Evolutionary conservation across 2,797 vertebrate species (phyloP).

Genomic region (Malurus leucopterus): DNA sequence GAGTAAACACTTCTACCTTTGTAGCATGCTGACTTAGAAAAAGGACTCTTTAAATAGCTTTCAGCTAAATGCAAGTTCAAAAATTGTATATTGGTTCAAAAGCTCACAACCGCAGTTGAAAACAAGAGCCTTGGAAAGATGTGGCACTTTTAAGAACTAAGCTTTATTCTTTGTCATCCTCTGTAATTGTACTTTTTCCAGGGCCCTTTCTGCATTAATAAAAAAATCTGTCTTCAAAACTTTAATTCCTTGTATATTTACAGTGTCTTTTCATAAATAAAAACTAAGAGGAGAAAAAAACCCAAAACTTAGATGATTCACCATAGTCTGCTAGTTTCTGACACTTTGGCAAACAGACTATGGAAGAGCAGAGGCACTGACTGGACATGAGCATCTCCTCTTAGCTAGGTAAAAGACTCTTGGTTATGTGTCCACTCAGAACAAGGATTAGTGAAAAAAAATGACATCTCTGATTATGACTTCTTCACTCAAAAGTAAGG

Average conservation of each 20-base stretch:
- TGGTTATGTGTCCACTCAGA: background rate
- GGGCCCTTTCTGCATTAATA: constrained; percentile 39
- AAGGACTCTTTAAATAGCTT: constrained; percentile 5
- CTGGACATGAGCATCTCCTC: background rate
- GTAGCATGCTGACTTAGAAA: background rate
- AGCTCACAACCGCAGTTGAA: background rate
- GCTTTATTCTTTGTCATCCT: constrained; percentile 48
- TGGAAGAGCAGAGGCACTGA: background rate
- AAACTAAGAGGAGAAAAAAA: background rate
- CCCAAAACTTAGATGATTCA: background rate
- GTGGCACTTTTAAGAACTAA: constrained; percentile 34
- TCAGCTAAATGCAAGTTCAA: constrained; percentile 27
- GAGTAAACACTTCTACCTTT: constrained; percentile 5
- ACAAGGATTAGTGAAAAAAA: background rate
- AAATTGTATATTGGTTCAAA: constrained; percentile 43
- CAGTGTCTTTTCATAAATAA: constrained; percentile 20
- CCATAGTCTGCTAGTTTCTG: background rate
- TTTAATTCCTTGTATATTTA: constrained; percentile 15
- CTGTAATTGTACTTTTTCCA: constrained; percentile 24
- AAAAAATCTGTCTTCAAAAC: constrained; percentile 44
- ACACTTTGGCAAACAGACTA: background rate
- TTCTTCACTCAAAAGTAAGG: background rate
- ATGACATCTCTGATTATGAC: background rate
- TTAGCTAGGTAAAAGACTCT: background rate
- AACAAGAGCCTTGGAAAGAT: background rate